These are phyloP conservation scores for Eubucco bourcierii DNA, from an alignment of 2,113 vertebrate genomes.

Conservation along the genomic window DNA sequence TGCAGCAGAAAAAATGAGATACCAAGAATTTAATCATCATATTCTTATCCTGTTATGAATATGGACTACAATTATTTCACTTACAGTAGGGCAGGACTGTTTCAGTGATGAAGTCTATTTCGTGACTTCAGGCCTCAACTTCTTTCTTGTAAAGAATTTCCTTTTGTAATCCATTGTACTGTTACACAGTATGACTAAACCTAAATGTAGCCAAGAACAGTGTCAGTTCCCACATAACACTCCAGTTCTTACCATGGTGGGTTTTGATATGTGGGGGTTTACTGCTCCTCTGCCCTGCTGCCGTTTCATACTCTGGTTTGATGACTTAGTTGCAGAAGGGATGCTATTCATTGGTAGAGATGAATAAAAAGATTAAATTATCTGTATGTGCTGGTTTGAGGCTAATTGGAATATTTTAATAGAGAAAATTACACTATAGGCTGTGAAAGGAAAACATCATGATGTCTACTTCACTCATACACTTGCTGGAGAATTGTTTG, in stretches of 20 bases:
- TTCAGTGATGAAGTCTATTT: neutral
- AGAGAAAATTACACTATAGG: no score
- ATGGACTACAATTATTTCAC: neutral
- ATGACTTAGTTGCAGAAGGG: neutral
- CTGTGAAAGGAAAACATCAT: no score
- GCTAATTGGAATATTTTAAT: no score
- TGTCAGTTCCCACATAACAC: neutral
- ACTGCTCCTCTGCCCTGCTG: neutral
- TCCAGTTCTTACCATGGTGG: neutral
- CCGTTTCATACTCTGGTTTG: neutral
- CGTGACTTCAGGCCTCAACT: neutral
- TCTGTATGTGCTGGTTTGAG: no score
- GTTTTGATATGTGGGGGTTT: neutral
- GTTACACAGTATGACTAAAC: neutral
- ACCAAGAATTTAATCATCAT: neutral
- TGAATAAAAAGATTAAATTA: neutral
- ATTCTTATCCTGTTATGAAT: neutral
- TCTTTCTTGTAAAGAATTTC: neutral
- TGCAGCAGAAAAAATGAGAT: neutral
- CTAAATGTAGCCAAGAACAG: neutral
- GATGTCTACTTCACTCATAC: no score
- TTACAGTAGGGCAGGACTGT: neutral
- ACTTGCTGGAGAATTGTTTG: no score
- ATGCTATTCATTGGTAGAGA: neutral
- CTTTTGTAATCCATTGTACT: neutral